phyloP scores from a whole-genome alignment of 2,888 invertebrate genomes.

The Ophraella communa region DNA sequence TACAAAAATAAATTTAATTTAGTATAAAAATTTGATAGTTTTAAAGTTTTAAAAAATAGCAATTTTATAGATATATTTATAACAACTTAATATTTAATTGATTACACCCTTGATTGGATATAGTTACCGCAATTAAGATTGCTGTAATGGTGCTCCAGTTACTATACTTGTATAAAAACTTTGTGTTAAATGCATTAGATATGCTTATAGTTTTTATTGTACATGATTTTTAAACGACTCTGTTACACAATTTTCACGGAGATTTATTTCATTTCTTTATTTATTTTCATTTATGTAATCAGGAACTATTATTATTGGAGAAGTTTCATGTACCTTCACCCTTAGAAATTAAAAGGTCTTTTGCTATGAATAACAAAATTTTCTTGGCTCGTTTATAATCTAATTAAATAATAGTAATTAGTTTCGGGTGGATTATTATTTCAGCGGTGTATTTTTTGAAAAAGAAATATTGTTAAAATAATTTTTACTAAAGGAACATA shows the following conservation, averaged over 20 bases:
- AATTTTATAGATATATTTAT: neutral
- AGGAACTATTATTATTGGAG: neutral
- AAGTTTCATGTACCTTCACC: neutral
- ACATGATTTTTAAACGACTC: neutral
- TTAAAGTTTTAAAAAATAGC: neutral
- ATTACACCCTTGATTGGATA: neutral
- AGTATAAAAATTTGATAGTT: too few species aligned
- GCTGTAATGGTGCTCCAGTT: slow-evolving; percentile 5
- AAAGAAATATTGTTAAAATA: too few species aligned
- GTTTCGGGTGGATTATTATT: too few species aligned
- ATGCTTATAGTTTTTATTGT: neutral
- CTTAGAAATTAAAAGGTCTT: neutral
- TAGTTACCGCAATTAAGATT: neutral
- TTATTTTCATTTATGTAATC: neutral
- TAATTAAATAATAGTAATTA: too few species aligned
- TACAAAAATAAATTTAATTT: too few species aligned
- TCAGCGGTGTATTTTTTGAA: too few species aligned
- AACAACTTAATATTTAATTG: neutral
- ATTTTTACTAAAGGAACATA: too few species aligned
- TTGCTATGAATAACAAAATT: neutral
- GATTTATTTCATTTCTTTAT: neutral
- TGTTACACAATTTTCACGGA: neutral
- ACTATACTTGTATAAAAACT: slow-evolving; percentile 1
- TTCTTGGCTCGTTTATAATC: too few species aligned
- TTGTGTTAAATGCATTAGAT: neutral